Percentiles rank a stretch among this genome's conserved stretches.
Evolutionary conservation across 2,888 invertebrate species (phyloP).

Genomic region (Pterostichus niger): DNA sequence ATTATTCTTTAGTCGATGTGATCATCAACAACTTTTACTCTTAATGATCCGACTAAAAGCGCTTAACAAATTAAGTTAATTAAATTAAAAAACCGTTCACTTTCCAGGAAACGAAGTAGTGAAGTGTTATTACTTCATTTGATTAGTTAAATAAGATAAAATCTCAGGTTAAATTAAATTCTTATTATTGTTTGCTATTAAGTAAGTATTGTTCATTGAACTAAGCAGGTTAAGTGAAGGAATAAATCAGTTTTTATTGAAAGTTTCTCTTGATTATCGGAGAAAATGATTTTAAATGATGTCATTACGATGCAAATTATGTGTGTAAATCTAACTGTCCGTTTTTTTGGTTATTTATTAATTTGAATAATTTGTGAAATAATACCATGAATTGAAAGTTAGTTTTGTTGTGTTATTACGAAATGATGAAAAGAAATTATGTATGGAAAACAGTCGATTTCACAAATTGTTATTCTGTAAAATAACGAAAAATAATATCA

Average conservation of each 20-base stretch:
- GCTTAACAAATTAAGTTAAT: slow-evolving; percentile 19
- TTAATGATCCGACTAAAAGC: not conserved
- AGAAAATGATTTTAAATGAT: slow-evolving; percentile 15
- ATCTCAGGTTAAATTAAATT: slow-evolving; percentile 8
- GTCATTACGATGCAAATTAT: not conserved
- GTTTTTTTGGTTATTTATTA: not conserved
- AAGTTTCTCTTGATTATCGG: slow-evolving; percentile 30
- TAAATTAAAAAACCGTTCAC: slow-evolving; percentile 22
- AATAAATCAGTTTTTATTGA: slow-evolving; percentile 16
- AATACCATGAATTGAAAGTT: slow-evolving; percentile 25
- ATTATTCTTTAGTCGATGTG: not conserved
- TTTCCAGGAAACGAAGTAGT: slow-evolving; percentile 23
- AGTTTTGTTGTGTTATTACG: not conserved
- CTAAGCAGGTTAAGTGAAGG: not conserved
- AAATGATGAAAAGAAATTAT: not conserved
- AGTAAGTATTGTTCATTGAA: not conserved
- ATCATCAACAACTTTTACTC: slow-evolving; percentile 25
- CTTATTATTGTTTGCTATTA: slow-evolving; percentile 11
- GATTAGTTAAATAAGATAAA: slow-evolving; percentile 30
- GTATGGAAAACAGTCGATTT: no score
- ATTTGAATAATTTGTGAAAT: slow-evolving; percentile 24
- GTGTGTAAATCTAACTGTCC: not conserved
- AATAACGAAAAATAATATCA: no score
- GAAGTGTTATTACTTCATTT: slow-evolving; percentile 25
- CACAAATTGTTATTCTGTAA: no score